Percentiles rank a stretch among this genome's conserved stretches.
These are phyloP conservation scores for Anarrhichthys ocellatus DNA, from an alignment of 2,113 vertebrate genomes.

Conservation along the genomic window DNA sequence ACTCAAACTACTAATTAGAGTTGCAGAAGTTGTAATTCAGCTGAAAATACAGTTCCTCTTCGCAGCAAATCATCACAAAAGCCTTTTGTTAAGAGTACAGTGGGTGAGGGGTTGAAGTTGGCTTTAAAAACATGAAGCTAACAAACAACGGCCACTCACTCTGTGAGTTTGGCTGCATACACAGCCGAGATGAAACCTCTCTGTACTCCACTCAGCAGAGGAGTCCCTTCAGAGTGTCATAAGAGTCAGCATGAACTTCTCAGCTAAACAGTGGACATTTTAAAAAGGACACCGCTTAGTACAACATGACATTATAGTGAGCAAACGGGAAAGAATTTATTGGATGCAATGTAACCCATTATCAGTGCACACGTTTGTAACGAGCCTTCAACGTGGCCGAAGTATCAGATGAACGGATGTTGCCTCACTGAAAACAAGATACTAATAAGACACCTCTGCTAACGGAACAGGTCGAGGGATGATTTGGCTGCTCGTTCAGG, in stretches of 20 bases:
- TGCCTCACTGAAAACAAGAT: not conserved
- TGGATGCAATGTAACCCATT: not conserved
- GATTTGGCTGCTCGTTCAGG: constrained; percentile 2
- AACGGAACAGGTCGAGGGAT: not conserved
- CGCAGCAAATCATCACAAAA: not conserved
- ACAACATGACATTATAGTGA: not conserved
- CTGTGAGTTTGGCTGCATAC: not conserved
- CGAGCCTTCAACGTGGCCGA: constrained; percentile 2
- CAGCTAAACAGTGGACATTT: not conserved
- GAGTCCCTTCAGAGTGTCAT: constrained; percentile 23
- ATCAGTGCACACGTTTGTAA: constrained; percentile 9
- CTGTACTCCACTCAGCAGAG: constrained; percentile 14
- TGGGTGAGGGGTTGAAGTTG: not conserved
- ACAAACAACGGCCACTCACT: not conserved
- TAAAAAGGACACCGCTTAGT: not conserved
- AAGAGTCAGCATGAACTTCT: constrained; percentile 42
- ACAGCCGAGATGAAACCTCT: constrained; percentile 4
- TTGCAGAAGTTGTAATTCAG: not conserved
- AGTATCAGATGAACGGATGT: not conserved
- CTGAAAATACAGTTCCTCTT: not conserved
- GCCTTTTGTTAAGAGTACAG: not conserved
- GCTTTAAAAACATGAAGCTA: not conserved
- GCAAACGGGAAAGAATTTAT: constrained; percentile 1
- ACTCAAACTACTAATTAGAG: constrained; percentile 10
- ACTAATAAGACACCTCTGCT: not conserved